Base-by-base conservation (phyloP, 2,797 vertebrate species). In the Mionectes olivaceus region DNA sequence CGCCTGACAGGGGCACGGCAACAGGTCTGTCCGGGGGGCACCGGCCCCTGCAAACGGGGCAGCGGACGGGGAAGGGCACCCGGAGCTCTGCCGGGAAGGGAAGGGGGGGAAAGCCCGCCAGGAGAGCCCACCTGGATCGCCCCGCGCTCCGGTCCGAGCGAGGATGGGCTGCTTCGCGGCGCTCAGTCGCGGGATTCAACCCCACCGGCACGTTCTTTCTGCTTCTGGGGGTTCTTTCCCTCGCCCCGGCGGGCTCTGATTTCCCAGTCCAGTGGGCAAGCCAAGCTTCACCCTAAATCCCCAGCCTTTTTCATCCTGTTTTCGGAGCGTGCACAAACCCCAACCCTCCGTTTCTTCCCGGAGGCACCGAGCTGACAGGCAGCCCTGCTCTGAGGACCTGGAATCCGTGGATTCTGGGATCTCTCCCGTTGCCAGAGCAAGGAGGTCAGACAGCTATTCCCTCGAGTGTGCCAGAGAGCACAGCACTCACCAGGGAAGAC, bases 1-100 rank as follows among this genome's bases (percentile, higher is more conserved):
- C 89, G 82, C 78, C 88, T 93, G n/a, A n/a, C n/a, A n/a, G n/a
- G 49, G 74, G 9, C 80, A 12, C 6, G 43, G 95, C 96, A 87
- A 94, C 95, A 94, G 92, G 96, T 96, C 94, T 25, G 74, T 1
- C 37, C 69, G 43, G 47, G 5, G 7, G 4, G 22, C 43, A 43
- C 47, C 33, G 0, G 39, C 28, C 64, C 39, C 67, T 3, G 83
- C 19, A 1, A n/a, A 21, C 3, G 5, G 78, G 70, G 39, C 55
- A 11, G 75, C 1, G 50, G 27, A 1, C 43, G 46, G 22, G 22
- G 24, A 17, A 15, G 33, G 65, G 43, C 28, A 57, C 9, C 11
- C 5, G 19, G 39, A 33, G 80, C 39, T 6, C 3, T 4, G 19
- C n/a, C 73, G 3, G 1, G 1, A 8, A 16, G 25, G 28, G 53